Evolutionary conservation across 1,140 invertebrate species (phyloP).

Genomic region (Nasonia longicornis): DNA sequence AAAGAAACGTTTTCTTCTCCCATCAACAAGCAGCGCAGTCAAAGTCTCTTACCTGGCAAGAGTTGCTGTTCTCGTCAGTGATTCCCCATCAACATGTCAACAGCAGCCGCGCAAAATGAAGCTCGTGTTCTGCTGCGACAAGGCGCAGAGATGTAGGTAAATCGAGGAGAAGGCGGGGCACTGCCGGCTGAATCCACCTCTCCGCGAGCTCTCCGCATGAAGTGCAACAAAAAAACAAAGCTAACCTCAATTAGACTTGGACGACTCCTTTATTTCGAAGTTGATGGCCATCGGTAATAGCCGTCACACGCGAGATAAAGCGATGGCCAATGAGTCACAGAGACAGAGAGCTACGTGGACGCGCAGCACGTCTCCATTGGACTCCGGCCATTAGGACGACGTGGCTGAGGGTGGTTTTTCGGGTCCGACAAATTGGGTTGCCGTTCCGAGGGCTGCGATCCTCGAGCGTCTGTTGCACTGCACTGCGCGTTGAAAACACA

Average conservation of each 20-base stretch:
- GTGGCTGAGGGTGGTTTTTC: too few relatives aligned
- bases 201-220: neutral
- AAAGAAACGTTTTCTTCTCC: neutral
- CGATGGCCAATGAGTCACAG: neutral
- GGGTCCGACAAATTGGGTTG: neutral
- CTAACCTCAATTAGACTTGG: slow-evolving; percentile 31
- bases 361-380: too few relatives aligned
- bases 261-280: neutral
- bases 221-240: neutral
- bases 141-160: too few relatives aligned
- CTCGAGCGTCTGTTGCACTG: neutral
- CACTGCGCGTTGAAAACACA: neutral
- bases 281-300: neutral
- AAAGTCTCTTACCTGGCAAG: slow-evolving; percentile 28
- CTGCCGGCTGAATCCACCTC: neutral
- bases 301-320: too few relatives aligned
- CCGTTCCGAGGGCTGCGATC: neutral
- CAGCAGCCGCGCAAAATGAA: neutral
- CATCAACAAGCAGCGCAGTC: neutral
- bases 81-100: slow-evolving; percentile 23
- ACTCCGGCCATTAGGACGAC: too few relatives aligned
- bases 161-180: neutral
- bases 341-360: neutral
- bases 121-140: neutral
- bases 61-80: neutral